Conservation (phyloP, 1,140 invertebrate species). For the Drosophila malerkotliana region DNA sequence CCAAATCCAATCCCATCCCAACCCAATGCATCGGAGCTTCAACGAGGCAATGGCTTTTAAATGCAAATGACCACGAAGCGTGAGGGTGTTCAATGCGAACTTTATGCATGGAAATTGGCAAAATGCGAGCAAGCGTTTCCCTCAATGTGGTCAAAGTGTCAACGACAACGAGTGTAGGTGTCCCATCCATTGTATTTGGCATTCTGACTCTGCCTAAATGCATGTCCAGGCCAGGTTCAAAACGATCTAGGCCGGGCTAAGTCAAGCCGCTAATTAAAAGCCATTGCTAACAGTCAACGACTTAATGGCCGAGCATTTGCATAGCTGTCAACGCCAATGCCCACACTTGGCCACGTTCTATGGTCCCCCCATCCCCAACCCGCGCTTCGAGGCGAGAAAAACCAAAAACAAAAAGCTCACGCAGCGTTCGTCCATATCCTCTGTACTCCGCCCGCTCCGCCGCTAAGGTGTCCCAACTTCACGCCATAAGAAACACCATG, state of each 20-base stretch:
- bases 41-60: conserved; percentile 70
- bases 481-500: conserved; percentile 18
- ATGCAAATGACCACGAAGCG: conserved; percentile 78
- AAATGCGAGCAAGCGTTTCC: conserved; percentile 74
- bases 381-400: conserved; percentile 31
- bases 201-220: conserved; percentile 4
- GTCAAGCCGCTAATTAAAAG: conserved; percentile 72
- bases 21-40: not conserved
- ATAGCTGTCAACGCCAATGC: conserved; percentile 76
- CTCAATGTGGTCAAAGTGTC: conserved; percentile 75
- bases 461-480: conserved; percentile 5
- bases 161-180: conserved; percentile 67
- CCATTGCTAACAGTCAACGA: conserved; percentile 79
- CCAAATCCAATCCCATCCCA: conserved; percentile 9
- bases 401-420: conserved; percentile 42
- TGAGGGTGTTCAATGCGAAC: conserved; percentile 78
- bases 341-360: conserved; percentile 70
- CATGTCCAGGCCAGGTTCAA: conserved; percentile 5
- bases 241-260: conserved; percentile 24
- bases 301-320: conserved; percentile 76
- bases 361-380: not conserved
- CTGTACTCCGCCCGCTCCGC: conserved; percentile 15
- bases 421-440: conserved; percentile 25
- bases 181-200: conserved; percentile 50
- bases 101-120: conserved; percentile 79